phyloP scores from a whole-genome alignment of 2,888 invertebrate genomes.

The Tiphia femorata region DNA sequence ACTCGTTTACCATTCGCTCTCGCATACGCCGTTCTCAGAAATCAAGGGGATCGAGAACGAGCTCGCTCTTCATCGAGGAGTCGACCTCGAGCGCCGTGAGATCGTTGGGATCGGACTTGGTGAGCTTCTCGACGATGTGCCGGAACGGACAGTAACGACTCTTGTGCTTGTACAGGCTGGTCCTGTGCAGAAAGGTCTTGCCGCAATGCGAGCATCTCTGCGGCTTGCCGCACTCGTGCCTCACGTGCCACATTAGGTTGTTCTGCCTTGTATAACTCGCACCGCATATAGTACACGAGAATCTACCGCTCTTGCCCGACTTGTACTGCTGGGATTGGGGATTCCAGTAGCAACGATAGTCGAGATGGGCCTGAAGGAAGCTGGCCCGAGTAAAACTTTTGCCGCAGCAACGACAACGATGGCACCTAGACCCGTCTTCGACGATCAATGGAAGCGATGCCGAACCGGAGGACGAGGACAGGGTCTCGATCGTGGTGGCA shows the following conservation, averaged over 20 bases:
- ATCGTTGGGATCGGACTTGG: constrained; percentile 13
- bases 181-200: constrained; percentile 47
- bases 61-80: constrained; percentile 10
- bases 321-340: constrained; percentile 44
- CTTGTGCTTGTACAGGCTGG: constrained; percentile 45
- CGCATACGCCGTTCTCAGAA: too few species aligned
- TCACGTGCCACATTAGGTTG: constrained; percentile 51
- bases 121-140: constrained; percentile 8
- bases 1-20: too few species aligned
- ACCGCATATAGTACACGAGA: constrained; percentile 50
- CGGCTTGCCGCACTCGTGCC: constrained; percentile 54
- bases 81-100: constrained; percentile 16
- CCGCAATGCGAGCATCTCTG: constrained; percentile 47
- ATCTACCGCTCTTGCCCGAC: constrained; percentile 37
- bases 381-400: constrained; percentile 43
- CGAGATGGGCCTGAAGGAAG: constrained; percentile 38
- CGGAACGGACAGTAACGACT: constrained; percentile 22
- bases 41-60: constrained; percentile 16
- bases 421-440: constrained; percentile 8
- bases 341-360: constrained; percentile 48
- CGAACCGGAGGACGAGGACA: neutral
- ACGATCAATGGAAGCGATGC: too few species aligned
- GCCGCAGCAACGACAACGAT: constrained; percentile 46
- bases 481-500: neutral
- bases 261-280: constrained; percentile 49